phyloP scores from a whole-genome alignment of 1,140 invertebrate species.

The Pygmarrhopalites habei region DNA sequence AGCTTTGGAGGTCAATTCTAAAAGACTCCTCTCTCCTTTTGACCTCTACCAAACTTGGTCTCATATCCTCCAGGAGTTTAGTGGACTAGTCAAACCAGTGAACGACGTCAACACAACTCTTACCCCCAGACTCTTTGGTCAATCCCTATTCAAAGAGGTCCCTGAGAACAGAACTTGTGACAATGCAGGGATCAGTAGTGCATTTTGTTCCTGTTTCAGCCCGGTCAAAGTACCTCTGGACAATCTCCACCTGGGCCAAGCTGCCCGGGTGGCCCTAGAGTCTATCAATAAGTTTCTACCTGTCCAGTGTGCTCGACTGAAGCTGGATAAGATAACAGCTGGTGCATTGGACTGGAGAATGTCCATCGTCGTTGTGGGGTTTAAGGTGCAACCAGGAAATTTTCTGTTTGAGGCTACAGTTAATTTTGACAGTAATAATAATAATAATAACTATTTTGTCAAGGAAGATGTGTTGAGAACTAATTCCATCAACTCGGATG shows the following conservation, averaged over 20 bases:
- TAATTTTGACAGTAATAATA: neutral
- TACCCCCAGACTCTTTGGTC: slow-evolving; percentile 8
- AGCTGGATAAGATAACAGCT: neutral
- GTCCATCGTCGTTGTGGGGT: slow-evolving; percentile 1
- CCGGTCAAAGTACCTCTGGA: slow-evolving; percentile 27
- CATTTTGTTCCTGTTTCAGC: slow-evolving; percentile 48
- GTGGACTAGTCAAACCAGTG: neutral
- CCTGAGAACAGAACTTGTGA: slow-evolving; percentile 44
- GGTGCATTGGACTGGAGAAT: neutral
- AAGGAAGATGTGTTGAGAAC: slow-evolving; percentile 19
- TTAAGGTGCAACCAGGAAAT: slow-evolving; percentile 21
- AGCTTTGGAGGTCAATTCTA: slow-evolving; percentile 45
- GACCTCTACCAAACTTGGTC: slow-evolving; percentile 24
- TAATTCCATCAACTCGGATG: slow-evolving; percentile 24
- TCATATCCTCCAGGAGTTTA: slow-evolving; percentile 18
- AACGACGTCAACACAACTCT: no score
- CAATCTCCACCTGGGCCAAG: slow-evolving; percentile 19
- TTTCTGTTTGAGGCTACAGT: slow-evolving; percentile 33
- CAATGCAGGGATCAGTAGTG: slow-evolving; percentile 46
- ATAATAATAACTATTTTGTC: neutral
- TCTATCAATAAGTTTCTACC: slow-evolving; percentile 28
- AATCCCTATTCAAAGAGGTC: slow-evolving; percentile 22
- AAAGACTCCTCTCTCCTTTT: slow-evolving; percentile 17
- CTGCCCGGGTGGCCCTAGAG: slow-evolving; percentile 17
- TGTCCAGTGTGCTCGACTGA: slow-evolving; percentile 3